Evolutionary conservation across 2,113 vertebrate species (phyloP).

Genomic region (Phylloscopus whistleri): DNA sequence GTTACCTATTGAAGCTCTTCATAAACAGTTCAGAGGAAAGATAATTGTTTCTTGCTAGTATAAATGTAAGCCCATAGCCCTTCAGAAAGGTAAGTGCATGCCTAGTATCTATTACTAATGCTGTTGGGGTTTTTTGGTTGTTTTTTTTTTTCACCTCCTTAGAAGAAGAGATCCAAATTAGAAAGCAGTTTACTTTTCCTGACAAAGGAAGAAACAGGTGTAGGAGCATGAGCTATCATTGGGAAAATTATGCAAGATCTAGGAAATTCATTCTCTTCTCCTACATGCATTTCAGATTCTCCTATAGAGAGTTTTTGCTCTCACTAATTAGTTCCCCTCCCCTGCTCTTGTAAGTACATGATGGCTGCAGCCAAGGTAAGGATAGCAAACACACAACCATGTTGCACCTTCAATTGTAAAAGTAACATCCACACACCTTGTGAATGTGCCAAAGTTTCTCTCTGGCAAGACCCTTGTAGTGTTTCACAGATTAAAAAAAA

Average conservation of each 20-base stretch:
- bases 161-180: neutral
- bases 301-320: neutral
- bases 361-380: neutral
- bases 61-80: neutral
- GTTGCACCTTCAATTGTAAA: neutral
- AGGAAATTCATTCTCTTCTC: neutral
- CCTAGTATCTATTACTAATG: neutral
- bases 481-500: neutral
- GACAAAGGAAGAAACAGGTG: neutral
- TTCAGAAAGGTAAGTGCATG: neutral
- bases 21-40: neutral
- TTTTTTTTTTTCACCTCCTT: neutral
- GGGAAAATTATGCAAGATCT: neutral
- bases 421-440: fast-evolving
- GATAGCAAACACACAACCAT: neutral
- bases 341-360: neutral
- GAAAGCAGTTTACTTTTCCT: neutral
- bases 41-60: neutral
- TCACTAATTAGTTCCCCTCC: neutral
- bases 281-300: neutral
- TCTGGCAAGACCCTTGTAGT: neutral
- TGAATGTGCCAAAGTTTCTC: neutral
- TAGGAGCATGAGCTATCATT: neutral
- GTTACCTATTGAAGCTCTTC: neutral
- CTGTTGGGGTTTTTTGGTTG: neutral